Percentiles rank a stretch among this genome's conserved stretches.
These are phyloP conservation scores for Coregonus clupeaformis DNA, from an alignment of 2,113 vertebrate species.

Conservation along the genomic window DNA sequence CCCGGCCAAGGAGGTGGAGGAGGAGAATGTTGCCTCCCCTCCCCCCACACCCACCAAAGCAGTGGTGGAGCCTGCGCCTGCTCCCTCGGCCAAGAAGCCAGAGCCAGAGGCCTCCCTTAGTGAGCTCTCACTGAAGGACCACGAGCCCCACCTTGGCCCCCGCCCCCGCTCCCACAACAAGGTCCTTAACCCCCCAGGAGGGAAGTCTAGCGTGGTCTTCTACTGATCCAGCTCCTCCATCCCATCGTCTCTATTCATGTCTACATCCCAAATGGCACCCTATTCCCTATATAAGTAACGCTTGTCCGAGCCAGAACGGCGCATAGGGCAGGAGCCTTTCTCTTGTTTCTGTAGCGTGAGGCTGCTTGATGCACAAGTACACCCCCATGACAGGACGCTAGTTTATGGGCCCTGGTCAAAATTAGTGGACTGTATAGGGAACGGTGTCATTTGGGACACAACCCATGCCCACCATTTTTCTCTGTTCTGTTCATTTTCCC, in stretches of 20 bases:
- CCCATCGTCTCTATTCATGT: no score
- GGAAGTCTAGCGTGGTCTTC: constrained; percentile 94
- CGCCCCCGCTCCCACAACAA: constrained; percentile 93
- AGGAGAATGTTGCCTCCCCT: not conserved
- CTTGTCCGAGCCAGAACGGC: no score
- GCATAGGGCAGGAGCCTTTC: no score
- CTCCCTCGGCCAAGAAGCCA: constrained; percentile 21
- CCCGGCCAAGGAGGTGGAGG: constrained; percentile 50
- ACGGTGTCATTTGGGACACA: no score
- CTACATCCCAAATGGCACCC: no score
- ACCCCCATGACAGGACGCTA: no score
- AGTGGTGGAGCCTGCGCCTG: constrained; percentile 22
- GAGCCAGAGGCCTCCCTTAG: constrained; percentile 45
- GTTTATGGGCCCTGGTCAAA: no score
- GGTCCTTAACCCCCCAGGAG: constrained; percentile 93
- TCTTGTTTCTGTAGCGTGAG: no score
- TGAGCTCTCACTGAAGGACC: constrained; percentile 73
- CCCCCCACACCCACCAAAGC: not conserved
- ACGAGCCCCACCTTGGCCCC: constrained; percentile 91
- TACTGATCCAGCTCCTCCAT: constrained; percentile 71
- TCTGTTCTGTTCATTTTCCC: constrained; percentile 15
- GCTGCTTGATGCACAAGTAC: no score
- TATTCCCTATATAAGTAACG: no score
- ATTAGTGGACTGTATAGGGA: no score
- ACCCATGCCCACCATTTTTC: not conserved